Conservation (phyloP, 2,888 invertebrate species). For the Rhagonycha lutea region DNA sequence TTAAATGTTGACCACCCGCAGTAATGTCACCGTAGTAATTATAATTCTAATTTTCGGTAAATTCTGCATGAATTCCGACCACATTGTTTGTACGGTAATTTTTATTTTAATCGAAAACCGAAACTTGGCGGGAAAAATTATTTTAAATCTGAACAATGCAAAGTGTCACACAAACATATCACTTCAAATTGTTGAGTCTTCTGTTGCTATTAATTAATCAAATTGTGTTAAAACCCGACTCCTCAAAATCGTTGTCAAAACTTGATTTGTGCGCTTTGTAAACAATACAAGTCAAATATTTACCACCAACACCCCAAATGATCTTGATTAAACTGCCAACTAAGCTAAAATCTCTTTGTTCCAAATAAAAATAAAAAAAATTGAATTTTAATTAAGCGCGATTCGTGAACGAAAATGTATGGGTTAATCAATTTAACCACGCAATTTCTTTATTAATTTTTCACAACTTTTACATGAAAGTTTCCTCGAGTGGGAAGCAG, state of each 20-base stretch:
- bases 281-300: conserved; percentile 19
- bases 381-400: not conserved
- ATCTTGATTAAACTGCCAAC: not conserved
- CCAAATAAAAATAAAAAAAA: not conserved
- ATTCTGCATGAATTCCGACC: conserved; percentile 6
- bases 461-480: not conserved
- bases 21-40: conserved; percentile 11
- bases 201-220: conserved; percentile 42
- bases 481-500: not conserved
- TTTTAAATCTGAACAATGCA: conserved; percentile 11
- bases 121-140: not conserved
- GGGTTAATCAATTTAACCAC: not conserved
- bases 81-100: conserved; percentile 1
- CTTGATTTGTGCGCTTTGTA: conserved; percentile 20
- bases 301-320: conserved; percentile 3
- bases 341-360: not conserved
- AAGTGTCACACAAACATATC: conserved; percentile 41
- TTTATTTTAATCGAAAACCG: not conserved
- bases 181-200: conserved; percentile 39
- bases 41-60: conserved; percentile 9
- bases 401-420: not conserved
- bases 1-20: conserved; percentile 6
- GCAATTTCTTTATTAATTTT: not conserved
- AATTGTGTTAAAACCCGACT: conserved; percentile 33
- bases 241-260: conserved; percentile 14